phyloP scores from a whole-genome alignment of 1,140 invertebrate species.

The Pteromalus puparum region DNA sequence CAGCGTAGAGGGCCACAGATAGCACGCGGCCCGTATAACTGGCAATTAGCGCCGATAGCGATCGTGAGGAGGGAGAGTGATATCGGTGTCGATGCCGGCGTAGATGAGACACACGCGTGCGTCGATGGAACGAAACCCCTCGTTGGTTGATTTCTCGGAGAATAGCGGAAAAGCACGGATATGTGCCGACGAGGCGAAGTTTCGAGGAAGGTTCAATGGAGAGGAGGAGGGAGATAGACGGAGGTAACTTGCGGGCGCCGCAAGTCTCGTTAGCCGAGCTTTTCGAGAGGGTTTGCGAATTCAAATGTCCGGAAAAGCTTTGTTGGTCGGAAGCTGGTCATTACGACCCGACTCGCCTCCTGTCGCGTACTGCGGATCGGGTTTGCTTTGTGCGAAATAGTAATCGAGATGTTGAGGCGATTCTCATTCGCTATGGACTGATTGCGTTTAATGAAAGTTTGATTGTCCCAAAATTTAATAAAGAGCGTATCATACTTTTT shows the following conservation, averaged over 20 bases:
- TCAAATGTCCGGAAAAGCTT: too few relatives aligned
- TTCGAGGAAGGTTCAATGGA: too few relatives aligned
- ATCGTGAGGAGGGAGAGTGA: neutral
- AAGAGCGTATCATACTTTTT: too few relatives aligned
- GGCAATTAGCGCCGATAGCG: conserved; percentile 6
- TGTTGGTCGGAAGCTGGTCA: too few relatives aligned
- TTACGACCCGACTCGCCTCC: too few relatives aligned
- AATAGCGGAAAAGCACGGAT: neutral
- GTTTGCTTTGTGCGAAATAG: neutral
- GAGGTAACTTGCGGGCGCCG: too few relatives aligned
- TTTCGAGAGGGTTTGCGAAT: too few relatives aligned
- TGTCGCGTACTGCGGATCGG: neutral
- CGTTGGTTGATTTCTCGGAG: neutral
- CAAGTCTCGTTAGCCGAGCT: too few relatives aligned
- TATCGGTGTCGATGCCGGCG: too few relatives aligned
- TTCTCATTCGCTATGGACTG: neutral
- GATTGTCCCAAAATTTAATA: too few relatives aligned
- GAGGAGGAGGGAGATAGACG: too few relatives aligned
- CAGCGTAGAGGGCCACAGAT: neutral
- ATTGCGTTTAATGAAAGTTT: neutral
- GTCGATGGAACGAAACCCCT: neutral
- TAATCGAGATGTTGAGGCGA: neutral
- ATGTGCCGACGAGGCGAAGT: neutral
- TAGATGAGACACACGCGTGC: neutral
- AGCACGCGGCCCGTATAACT: conserved; percentile 9